Evolutionary conservation across 1,140 invertebrate genomes (phyloP).

Genomic region (Acyrthosiphon pisum): DNA sequence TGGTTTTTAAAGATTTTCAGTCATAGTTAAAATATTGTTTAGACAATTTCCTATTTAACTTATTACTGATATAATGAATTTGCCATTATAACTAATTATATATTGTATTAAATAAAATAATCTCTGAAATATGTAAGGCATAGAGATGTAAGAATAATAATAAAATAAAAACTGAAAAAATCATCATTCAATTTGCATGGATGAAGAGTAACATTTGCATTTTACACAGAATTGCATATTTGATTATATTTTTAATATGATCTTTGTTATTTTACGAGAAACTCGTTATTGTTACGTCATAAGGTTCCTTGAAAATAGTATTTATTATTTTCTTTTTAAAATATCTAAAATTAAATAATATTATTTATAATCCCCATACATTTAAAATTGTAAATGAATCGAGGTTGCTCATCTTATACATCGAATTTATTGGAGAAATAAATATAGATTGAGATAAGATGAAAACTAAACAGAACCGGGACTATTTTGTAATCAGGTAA

Average conservation of each 20-base stretch:
- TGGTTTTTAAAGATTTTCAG: not conserved
- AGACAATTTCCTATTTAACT: too few relatives aligned
- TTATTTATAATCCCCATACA: not conserved
- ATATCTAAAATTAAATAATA: not conserved
- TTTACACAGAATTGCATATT: not conserved
- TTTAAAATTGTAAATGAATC: not conserved
- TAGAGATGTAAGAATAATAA: not conserved
- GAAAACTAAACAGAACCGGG: not conserved
- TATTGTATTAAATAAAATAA: not conserved
- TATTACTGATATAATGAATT: too few relatives aligned
- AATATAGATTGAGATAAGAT: not conserved
- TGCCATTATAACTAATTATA: not conserved
- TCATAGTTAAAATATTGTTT: too few relatives aligned
- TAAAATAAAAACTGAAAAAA: not conserved
- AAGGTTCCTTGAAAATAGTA: not conserved
- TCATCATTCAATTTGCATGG: not conserved
- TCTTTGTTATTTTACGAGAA: not conserved
- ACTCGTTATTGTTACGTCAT: not conserved
- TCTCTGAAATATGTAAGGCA: not conserved
- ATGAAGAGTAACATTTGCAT: not conserved
- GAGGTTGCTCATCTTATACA: not conserved
- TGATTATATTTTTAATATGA: not conserved
- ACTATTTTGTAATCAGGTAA: conserved; percentile 1
- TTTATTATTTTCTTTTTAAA: not conserved
- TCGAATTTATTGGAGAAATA: not conserved